Evolutionary conservation across 2,113 vertebrate species (phyloP).

Genomic region (Muscicapa adusta): DNA sequence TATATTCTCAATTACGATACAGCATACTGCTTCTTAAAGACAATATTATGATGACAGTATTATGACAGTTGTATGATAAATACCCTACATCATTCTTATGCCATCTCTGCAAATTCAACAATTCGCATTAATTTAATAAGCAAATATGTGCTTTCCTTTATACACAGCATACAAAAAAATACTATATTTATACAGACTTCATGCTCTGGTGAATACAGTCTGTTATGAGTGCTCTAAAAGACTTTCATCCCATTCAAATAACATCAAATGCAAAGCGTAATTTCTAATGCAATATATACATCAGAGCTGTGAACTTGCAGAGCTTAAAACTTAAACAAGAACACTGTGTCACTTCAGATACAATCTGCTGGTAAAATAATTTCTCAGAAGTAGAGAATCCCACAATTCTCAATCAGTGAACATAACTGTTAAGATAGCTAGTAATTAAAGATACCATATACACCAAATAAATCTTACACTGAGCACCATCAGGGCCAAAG

Average conservation of each 20-base stretch:
- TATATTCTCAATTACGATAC: neutral
- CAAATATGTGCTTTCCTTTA: neutral
- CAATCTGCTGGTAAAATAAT: neutral
- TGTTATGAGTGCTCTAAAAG: neutral
- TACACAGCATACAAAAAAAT: neutral
- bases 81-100: neutral
- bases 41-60: neutral
- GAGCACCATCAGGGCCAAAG: neutral
- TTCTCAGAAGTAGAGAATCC: neutral
- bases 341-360: neutral
- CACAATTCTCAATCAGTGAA: neutral
- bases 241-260: neutral
- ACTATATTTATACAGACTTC: neutral
- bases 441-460: neutral
- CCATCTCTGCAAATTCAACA: neutral
- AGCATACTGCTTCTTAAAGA: neutral
- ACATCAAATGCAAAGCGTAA: neutral
- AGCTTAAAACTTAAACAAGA: neutral
- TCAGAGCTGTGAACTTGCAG: neutral
- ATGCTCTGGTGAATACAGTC: neutral
- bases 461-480: neutral
- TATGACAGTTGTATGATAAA: neutral
- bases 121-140: neutral
- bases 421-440: neutral
- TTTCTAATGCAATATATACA: neutral